phyloP scores from a whole-genome alignment of 2,888 invertebrate genomes.

The Monopis laevigella region DNA sequence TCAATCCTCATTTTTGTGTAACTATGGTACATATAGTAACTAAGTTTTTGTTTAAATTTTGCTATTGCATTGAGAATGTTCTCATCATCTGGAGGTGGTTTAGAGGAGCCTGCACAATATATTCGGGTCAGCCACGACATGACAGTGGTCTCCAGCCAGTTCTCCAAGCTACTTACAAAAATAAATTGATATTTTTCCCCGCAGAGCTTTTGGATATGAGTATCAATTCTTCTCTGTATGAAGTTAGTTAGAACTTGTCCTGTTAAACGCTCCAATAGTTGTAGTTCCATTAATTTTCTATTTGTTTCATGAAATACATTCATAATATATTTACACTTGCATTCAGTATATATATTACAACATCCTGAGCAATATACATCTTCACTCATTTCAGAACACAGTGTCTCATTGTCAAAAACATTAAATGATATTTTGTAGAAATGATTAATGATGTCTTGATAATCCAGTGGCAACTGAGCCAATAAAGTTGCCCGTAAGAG shows the following conservation, averaged over 20 bases:
- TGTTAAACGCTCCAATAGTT: slow-evolving; percentile 82
- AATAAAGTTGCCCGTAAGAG: slow-evolving; percentile 72
- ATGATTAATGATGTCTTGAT: slow-evolving; percentile 74
- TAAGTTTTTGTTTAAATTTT: slow-evolving; percentile 79
- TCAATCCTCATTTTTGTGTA: slow-evolving; percentile 90
- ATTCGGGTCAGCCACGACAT: slow-evolving; percentile 88
- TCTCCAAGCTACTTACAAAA: slow-evolving; percentile 78
- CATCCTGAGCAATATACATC: slow-evolving; percentile 77
- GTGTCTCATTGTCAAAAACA: slow-evolving; percentile 68
- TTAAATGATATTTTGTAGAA: slow-evolving; percentile 84
- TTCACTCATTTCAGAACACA: slow-evolving; percentile 62
- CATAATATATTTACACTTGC: slow-evolving; percentile 72
- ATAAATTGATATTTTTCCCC: slow-evolving; percentile 88
- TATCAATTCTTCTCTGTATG: slow-evolving; percentile 84
- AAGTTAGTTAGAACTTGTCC: slow-evolving; percentile 86
- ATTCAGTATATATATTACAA: slow-evolving; percentile 66
- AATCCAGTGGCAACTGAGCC: slow-evolving; percentile 76
- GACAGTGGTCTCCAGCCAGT: slow-evolving; percentile 88
- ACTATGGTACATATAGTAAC: slow-evolving; percentile 86
- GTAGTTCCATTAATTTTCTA: slow-evolving; percentile 78
- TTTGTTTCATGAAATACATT: slow-evolving; percentile 82
- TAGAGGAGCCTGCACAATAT: slow-evolving; percentile 74
- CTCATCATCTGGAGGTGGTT: slow-evolving; percentile 63
- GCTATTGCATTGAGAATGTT: slow-evolving; percentile 66
- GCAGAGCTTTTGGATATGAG: slow-evolving; percentile 85